phyloP scores from a whole-genome alignment of 2,888 invertebrate species.

The Mesodorylaimus sp. region DNA sequence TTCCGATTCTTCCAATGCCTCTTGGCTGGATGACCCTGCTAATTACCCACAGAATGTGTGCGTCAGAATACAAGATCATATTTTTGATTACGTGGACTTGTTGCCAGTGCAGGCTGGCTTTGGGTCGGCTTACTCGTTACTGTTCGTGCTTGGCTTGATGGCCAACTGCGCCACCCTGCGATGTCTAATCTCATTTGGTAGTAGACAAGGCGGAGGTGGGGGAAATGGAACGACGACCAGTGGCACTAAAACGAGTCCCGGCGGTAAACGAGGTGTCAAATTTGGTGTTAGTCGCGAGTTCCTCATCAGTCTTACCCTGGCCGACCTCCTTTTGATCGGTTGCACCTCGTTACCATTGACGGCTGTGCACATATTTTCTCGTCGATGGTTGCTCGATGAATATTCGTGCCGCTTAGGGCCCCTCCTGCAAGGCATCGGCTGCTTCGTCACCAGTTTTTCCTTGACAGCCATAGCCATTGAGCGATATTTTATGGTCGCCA shows the following conservation, averaged over 20 bases:
- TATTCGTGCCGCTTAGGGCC: constrained; percentile 1
- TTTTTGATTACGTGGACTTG: neutral
- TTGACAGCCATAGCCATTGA: constrained; percentile 4
- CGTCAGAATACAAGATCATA: neutral
- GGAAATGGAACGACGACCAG: too few species aligned
- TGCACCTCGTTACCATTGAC: constrained; percentile 4
- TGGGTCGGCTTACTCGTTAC: neutral
- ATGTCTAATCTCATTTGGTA: neutral
- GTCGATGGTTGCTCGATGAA: constrained; percentile 3
- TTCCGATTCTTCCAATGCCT: too few species aligned
- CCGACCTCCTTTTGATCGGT: constrained; percentile 4
- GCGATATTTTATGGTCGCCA: neutral
- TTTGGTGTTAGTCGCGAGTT: constrained; percentile 5
- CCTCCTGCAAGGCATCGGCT: neutral
- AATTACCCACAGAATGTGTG: too few species aligned
- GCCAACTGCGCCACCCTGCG: neutral
- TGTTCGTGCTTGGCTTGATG: neutral
- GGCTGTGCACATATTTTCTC: constrained; percentile 3
- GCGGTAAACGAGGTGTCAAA: too few species aligned
- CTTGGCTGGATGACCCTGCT: too few species aligned
- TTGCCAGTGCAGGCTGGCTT: neutral
- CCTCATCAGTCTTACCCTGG: constrained; percentile 6
- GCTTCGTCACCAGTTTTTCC: constrained; percentile 1
- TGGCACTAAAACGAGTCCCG: too few species aligned
- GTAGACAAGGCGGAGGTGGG: too few species aligned